A percentile compares a stretch with the other conserved stretches of the same genome.
Evolutionary conservation across 1,140 invertebrate genomes (phyloP).

Genomic region (Harpegnathos saltator): DNA sequence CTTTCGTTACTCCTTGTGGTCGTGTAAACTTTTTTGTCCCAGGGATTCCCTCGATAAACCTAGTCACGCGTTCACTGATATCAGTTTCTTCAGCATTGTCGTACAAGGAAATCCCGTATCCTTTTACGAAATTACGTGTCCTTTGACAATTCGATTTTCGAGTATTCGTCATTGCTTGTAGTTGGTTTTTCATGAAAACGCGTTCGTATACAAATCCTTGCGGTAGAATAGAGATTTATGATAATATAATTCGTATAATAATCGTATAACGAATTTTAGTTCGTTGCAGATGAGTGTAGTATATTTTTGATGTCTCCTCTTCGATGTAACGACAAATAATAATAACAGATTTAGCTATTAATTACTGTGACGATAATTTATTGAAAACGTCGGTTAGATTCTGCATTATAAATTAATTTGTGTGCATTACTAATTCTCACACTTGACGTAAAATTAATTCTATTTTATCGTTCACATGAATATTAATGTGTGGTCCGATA

Average conservation of each 20-base stretch:
- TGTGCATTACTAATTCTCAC: background rate
- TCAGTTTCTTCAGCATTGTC: background rate
- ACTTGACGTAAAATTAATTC: background rate
- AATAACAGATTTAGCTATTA: no score
- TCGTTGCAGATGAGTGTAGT: no score
- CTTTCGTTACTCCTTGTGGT: constrained; percentile 5
- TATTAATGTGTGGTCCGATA: no score
- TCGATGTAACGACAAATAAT: no score
- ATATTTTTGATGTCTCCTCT: no score
- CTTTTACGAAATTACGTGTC: background rate
- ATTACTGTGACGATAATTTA: no score
- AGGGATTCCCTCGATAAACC: background rate
- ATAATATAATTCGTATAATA: background rate
- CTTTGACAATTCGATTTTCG: no score
- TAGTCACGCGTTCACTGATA: no score
- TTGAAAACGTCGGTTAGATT: no score
- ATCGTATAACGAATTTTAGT: no score
- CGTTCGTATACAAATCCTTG: background rate
- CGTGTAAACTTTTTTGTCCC: background rate
- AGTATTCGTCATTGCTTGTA: background rate
- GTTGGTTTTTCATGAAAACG: background rate
- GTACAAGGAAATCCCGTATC: background rate
- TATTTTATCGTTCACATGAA: background rate
- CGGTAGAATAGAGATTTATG: constrained; percentile 6
- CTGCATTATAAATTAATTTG: background rate